phyloP scores from a whole-genome alignment of 2,888 invertebrate genomes.

The Epinotia demarniana region DNA sequence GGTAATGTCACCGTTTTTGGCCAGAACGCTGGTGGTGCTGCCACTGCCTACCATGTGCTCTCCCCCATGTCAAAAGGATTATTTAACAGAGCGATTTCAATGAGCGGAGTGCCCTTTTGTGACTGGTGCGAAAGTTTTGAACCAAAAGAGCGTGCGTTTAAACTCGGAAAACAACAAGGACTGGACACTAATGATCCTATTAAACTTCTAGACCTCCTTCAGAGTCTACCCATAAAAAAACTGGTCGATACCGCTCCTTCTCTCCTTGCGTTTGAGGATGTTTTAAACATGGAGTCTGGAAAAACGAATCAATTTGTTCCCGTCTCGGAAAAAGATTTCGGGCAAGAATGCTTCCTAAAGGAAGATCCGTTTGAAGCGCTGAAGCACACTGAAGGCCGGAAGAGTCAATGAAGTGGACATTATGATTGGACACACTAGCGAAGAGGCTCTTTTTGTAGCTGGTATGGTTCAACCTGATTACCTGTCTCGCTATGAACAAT shows the following conservation, averaged over 20 bases:
- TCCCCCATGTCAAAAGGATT: constrained; percentile 63
- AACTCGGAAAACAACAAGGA: constrained; percentile 61
- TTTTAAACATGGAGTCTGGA: constrained; percentile 13
- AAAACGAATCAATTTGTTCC: constrained; percentile 33
- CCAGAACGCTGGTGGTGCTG: constrained; percentile 62
- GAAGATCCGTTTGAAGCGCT: constrained; percentile 36
- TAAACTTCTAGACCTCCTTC: constrained; percentile 61
- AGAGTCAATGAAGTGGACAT: constrained; percentile 78
- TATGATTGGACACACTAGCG: constrained; percentile 86
- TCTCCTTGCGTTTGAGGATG: constrained; percentile 58
- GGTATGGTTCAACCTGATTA: constrained; percentile 1
- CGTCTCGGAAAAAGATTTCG: constrained; percentile 39
- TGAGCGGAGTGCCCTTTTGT: constrained; percentile 60
- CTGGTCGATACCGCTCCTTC: constrained; percentile 54
- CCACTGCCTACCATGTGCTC: constrained; percentile 54
- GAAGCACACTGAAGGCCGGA: constrained; percentile 69
- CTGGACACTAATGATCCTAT: constrained; percentile 58
- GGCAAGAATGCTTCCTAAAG: constrained; percentile 31
- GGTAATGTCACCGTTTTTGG: constrained; percentile 62
- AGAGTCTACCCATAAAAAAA: constrained; percentile 58
- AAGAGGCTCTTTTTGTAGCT: constrained; percentile 80
- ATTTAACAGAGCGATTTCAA: constrained; percentile 58
- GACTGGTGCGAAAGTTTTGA: constrained; percentile 60
- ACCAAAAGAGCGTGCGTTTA: constrained; percentile 58
- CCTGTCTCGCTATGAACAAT: constrained; percentile 10